Evolutionary conservation across 1,140 invertebrate genomes (phyloP), one percentile per base, ranked within the genome.

Genomic region (Hermetia illucens): DNA sequence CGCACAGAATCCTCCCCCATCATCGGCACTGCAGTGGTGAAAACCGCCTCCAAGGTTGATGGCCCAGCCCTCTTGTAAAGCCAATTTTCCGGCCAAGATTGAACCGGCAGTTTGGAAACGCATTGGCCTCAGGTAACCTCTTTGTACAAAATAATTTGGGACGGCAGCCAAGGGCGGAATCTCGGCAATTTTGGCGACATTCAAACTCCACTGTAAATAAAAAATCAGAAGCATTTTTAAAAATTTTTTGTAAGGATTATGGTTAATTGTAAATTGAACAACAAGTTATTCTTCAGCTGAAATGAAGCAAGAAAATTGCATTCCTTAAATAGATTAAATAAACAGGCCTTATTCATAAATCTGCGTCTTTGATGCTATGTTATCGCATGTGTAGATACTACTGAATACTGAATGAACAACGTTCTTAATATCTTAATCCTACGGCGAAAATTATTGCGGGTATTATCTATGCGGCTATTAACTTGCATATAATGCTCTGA

Each of bases 41-140:
- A 82, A 82, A 1, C 83, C 83, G 29, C 83, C 83, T 2, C 84
- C 84, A 15, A 89, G 69, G 57, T 89, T 89, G 25, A 89, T 80
- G 1, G 82, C 74, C 81, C 82, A 87, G 2, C 79, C 79, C 34
- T 74, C 48, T 44, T 84, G 74, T 18, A 85, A 36, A 3, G 86
- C 85, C 38, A 91, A 50, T 54, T 82, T 81, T 1, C 80, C 82
- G 22, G 79, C 82, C 46, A 88, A 52, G 40, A 90, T 72, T 27
- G 82, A 81, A 10, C 86, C 87, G 17, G 83, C 82, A 13, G 83
- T 83, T 56, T 90, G 86, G 49, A 72, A 77, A 36, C 79, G 73
- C 73, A 82, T 78, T 13, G 83, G 82, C 36, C 70, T 70, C 29
- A 91, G 62, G 47, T 88, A 79, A 39, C 74, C 71, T 44, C 63